Conservation (phyloP, 2,888 invertebrate species). For the Creontiades dilutus region DNA sequence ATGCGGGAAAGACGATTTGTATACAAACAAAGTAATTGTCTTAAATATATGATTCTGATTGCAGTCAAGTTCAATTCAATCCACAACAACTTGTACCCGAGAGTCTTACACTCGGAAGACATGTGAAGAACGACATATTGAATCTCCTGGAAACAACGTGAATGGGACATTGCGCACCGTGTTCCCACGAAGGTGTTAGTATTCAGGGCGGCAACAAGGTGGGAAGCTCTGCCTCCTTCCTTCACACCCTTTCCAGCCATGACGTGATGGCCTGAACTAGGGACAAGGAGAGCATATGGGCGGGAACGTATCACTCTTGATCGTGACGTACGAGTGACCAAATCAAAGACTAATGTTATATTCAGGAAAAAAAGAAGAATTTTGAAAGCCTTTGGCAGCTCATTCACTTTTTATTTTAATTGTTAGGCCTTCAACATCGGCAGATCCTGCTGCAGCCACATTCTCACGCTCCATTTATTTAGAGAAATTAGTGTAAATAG, state of each 20-base stretch:
- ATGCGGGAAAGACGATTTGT: too few relatives aligned
- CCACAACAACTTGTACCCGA: too few relatives aligned
- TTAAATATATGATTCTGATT: too few relatives aligned
- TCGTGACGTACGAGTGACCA: conserved; percentile 26
- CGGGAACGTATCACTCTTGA: conserved; percentile 7
- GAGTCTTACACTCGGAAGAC: too few relatives aligned
- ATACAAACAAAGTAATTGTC: too few relatives aligned
- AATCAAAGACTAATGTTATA: conserved; percentile 27
- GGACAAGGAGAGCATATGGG: not conserved
- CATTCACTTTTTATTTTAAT: not conserved
- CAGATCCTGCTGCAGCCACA: not conserved
- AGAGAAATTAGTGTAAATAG: too few relatives aligned
- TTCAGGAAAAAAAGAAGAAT: not conserved
- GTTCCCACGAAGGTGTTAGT: conserved; percentile 17
- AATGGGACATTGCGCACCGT: not conserved
- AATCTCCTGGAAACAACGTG: not conserved
- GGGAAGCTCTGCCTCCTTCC: conserved; percentile 14
- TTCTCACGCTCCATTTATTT: not conserved
- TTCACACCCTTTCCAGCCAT: not conserved
- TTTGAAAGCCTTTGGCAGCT: not conserved
- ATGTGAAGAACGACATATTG: not conserved
- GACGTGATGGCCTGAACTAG: not conserved
- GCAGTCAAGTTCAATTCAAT: too few relatives aligned
- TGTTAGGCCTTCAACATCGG: not conserved
- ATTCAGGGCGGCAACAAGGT: not conserved